Evolutionary conservation across 2,113 vertebrate genomes (phyloP).

Genomic region (Aegypius monachus): DNA sequence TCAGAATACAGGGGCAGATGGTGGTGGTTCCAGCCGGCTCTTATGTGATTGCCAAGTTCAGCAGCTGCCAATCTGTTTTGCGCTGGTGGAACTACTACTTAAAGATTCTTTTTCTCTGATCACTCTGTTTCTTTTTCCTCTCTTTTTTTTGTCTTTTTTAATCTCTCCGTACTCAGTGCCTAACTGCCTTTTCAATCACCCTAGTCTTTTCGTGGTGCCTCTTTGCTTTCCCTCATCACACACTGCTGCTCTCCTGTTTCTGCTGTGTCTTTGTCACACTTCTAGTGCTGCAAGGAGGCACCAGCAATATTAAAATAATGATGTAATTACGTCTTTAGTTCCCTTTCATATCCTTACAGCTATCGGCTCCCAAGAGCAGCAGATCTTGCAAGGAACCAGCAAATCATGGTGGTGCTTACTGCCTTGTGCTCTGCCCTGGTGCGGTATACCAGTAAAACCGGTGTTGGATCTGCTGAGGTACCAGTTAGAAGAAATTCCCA

Average conservation of each 20-base stretch:
- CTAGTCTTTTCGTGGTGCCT: neutral
- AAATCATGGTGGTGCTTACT: neutral
- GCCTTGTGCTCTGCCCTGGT: neutral
- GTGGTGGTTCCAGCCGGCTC: neutral
- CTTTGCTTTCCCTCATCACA: neutral
- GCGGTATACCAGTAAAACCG: rapidly evolving
- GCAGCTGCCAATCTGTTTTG: neutral
- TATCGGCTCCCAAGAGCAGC: neutral
- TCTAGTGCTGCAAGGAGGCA: neutral
- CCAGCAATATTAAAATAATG: neutral
- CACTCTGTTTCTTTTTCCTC: neutral
- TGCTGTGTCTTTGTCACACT: neutral
- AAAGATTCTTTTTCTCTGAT: neutral
- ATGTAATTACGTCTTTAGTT: neutral
- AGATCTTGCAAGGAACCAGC: neutral
- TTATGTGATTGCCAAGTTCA: neutral
- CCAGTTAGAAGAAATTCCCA: neutral
- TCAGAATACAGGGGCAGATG: neutral
- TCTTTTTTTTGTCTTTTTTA: rapidly evolving
- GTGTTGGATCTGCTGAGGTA: neutral
- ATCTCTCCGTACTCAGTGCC: rapidly evolving
- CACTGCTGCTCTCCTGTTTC: neutral
- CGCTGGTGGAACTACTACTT: neutral
- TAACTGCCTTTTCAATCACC: neutral
- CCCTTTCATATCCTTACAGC: neutral